phyloP scores from a whole-genome alignment of 2,797 vertebrate genomes.

The Ceyx erithaca region DNA sequence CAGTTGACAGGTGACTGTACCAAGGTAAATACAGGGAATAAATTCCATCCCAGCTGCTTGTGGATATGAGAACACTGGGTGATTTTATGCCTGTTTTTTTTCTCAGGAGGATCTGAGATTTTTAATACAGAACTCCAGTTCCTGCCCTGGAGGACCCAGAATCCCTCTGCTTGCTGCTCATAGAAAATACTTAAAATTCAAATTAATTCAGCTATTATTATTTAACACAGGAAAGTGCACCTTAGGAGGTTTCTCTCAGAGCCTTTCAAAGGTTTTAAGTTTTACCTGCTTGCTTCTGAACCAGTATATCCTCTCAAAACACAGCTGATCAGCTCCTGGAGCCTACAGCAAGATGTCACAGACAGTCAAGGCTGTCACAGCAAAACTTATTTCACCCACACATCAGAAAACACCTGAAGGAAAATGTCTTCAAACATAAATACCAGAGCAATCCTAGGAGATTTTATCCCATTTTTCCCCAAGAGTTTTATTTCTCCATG shows the following conservation, averaged over 20 bases:
- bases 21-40: conserved; percentile 41
- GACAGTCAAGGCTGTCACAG: neutral
- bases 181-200: neutral
- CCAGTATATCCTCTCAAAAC: neutral
- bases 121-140: neutral
- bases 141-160: neutral
- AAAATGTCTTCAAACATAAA: neutral
- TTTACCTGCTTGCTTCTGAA: neutral
- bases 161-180: neutral
- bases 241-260: neutral
- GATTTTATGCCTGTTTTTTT: neutral
- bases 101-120: neutral
- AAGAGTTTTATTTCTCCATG: neutral
- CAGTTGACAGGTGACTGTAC: conserved; percentile 25
- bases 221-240: neutral
- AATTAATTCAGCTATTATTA: neutral
- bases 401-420: neutral
- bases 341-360: neutral
- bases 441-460: neutral
- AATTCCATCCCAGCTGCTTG: neutral
- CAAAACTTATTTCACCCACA: neutral
- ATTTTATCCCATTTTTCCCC: neutral
- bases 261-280: neutral
- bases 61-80: neutral
- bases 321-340: neutral